Conservation (phyloP, 2,888 invertebrate species). For the Spilarctia lutea region DNA sequence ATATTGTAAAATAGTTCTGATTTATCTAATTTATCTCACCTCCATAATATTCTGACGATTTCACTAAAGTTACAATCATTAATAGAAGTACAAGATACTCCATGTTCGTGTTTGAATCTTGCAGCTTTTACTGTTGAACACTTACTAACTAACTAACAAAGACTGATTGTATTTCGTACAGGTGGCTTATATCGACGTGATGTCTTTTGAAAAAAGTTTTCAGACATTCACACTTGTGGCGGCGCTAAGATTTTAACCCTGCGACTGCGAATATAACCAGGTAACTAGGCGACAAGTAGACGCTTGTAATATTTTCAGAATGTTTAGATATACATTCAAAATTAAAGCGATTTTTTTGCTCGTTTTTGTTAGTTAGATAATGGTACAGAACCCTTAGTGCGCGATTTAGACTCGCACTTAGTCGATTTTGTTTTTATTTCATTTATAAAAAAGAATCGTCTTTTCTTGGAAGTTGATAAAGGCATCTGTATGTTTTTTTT, state of each 20-base stretch:
- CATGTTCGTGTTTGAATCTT: conserved; percentile 31
- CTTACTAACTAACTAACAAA: conserved; percentile 26
- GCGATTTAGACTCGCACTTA: no score
- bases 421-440: no score
- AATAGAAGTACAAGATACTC: conserved; percentile 44
- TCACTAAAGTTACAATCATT: conserved; percentile 50
- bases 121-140: conserved; percentile 35
- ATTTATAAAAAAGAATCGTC: no score
- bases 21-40: conserved; percentile 53
- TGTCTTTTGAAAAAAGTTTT: conserved; percentile 53
- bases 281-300: no score
- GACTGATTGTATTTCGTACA: conserved; percentile 46
- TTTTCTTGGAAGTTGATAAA: no score
- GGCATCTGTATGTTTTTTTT: no score
- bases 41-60: conserved; percentile 64
- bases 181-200: conserved; percentile 69
- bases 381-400: no score
- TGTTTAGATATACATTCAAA: no score
- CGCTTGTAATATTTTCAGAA: no score
- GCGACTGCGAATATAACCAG: background rate
- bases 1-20: background rate
- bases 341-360: no score
- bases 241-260: conserved; percentile 64
- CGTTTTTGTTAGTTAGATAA: no score
- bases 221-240: conserved; percentile 70